Percentiles rank a stretch among this genome's conserved stretches.
Conservation (phyloP, 2,113 vertebrate species). For the Machaerirhynchus nigripectus region DNA sequence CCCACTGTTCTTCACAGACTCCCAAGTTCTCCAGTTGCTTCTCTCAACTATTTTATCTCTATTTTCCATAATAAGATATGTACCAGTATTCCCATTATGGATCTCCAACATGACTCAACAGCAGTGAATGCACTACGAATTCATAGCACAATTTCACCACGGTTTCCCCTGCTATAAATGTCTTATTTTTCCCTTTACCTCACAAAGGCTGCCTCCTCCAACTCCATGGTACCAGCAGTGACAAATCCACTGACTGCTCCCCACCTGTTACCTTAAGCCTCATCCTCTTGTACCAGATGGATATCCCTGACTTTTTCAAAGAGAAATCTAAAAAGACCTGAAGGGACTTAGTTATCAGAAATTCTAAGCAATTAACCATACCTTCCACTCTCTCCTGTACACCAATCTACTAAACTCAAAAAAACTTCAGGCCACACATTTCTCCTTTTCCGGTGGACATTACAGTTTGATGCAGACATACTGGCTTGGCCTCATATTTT, state of each 20-base stretch:
- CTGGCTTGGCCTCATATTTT: not conserved
- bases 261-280: not conserved
- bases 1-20: not conserved
- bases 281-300: not conserved
- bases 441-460: not conserved
- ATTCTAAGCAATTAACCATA: not conserved
- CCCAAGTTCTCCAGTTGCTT: not conserved
- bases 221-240: not conserved
- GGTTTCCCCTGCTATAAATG: not conserved
- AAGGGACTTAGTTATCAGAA: not conserved
- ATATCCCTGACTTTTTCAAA: not conserved
- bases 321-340: not conserved
- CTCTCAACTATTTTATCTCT: not conserved
- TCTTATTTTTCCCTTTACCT: not conserved
- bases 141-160: not conserved
- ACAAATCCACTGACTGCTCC: not conserved
- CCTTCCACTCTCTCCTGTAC: not conserved
- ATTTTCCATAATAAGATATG: not conserved
- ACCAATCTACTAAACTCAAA: not conserved
- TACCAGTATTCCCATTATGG: not conserved
- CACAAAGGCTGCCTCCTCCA: not conserved
- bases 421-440: not conserved
- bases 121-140: not conserved
- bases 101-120: not conserved
- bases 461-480: not conserved